Evolutionary conservation across 2,888 invertebrate species (phyloP), one percentile per base, ranked within the genome.

Genomic region (Cryptocephalus primarius): DNA sequence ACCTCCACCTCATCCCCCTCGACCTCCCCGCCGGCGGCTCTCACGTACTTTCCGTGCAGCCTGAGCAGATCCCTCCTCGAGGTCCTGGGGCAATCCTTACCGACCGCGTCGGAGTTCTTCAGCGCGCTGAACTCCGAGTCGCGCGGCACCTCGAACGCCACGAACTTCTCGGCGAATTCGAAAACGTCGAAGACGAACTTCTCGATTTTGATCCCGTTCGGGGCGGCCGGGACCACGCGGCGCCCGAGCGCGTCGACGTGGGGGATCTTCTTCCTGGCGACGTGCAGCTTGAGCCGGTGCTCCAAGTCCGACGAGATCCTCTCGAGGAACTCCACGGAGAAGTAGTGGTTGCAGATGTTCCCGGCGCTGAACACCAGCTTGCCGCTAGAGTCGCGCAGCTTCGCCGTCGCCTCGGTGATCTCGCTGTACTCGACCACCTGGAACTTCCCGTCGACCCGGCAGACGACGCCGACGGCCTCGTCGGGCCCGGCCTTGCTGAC

Each of bases 121-220:
- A 99, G 71, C 0, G 97, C 95, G 58, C 96, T 93, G 67, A 99
- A 99, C 67, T 99, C 99, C 49, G 88, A 86, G 56, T 88, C 85
- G 40, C 97, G 79, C 0, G 85, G 79, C 0, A 90, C 88, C 72
- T 97, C 94, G 82, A 95, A 88, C 8, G 91, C 90, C 9, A 88
- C 91, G 63, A 99, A 90, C 59, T 84, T 85, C 54, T 88, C 81
- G 1, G 95, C 83, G 69, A 91, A 93, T 62, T 88, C 88, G 65
- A 99, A 99, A 0, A 97, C 95, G 69, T 99, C 99, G 67, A 99
- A 99, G 9, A 99, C 89, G 67, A 99, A 99, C 69, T 97, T 99
- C 65, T 99, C 99, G 72, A 99, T 86, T 74, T 99, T 99, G 54
- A 99, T 91, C 9, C 97, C 99, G 61, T 99, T 99, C 0, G 92